phyloP scores from a whole-genome alignment of 2,888 invertebrate species.

The Calameuta filiformis region DNA sequence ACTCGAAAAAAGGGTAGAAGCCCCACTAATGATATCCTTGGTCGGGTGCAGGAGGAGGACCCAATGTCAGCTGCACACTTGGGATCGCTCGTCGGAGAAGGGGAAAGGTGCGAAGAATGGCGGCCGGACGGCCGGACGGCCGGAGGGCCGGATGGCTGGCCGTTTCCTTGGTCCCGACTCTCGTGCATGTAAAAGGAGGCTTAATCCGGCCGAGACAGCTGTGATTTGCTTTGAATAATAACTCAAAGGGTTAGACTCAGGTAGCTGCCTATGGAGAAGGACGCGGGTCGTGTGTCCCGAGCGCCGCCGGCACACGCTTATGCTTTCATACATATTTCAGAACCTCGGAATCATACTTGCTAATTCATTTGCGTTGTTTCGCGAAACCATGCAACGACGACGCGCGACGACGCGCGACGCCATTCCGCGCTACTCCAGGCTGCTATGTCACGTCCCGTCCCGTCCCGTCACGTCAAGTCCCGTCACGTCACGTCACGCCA shows the following conservation, averaged over 20 bases:
- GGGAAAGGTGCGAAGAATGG: not conserved
- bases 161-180: not conserved
- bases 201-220: constrained; percentile 41
- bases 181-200: constrained; percentile 48
- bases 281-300: constrained; percentile 4
- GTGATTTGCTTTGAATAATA: constrained; percentile 64
- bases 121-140: not conserved
- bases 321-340: constrained; percentile 62
- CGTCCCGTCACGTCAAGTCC: too few species aligned
- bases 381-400: constrained; percentile 26
- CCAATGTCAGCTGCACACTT: not conserved
- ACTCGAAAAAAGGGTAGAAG: too few species aligned
- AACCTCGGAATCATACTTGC: constrained; percentile 53
- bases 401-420: constrained; percentile 5
- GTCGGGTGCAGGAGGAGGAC: too few species aligned
- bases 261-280: constrained; percentile 21
- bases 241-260: constrained; percentile 52
- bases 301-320: constrained; percentile 36
- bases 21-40: too few species aligned
- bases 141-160: not conserved
- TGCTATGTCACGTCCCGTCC: too few species aligned
- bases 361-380: constrained; percentile 46
- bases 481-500: too few species aligned
- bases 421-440: too few species aligned
- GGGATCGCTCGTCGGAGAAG: not conserved